Conservation (phyloP, 2,113 vertebrate genomes). For the Strix aluco region DNA sequence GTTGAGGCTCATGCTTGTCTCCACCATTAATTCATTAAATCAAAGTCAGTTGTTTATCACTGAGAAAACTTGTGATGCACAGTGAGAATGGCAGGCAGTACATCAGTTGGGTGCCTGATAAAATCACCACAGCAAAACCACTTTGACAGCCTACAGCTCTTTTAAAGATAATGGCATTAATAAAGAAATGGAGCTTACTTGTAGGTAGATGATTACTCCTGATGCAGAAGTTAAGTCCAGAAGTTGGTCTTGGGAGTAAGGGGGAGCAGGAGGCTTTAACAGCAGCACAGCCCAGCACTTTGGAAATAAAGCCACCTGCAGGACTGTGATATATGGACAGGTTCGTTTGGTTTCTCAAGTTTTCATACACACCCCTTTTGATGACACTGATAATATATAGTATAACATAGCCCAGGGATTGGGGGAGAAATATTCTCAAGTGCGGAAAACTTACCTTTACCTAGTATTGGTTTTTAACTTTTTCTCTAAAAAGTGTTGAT, state of each 20-base stretch:
- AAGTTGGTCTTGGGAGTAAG: conserved; percentile 40
- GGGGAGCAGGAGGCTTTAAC: conserved; percentile 25
- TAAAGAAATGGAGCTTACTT: conserved; percentile 69
- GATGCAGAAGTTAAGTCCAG: conserved; percentile 30
- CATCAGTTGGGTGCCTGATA: background rate
- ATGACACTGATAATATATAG: conserved; percentile 63
- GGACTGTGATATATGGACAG: conserved; percentile 67
- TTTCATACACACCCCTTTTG: conserved; percentile 69
- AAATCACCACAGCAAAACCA: background rate
- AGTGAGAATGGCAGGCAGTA: background rate
- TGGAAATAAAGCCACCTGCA: conserved; percentile 66
- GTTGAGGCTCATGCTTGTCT: background rate
- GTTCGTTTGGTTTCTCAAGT: conserved; percentile 77
- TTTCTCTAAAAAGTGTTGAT: background rate
- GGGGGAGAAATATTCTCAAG: conserved; percentile 5
- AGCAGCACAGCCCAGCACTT: background rate
- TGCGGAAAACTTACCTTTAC: conserved; percentile 54
- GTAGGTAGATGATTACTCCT: conserved; percentile 13
- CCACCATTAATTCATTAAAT: background rate
- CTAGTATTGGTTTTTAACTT: background rate
- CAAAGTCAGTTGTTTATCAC: background rate
- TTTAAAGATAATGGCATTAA: background rate
- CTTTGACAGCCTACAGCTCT: background rate
- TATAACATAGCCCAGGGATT: conserved; percentile 15
- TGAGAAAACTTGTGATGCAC: background rate